Conservation (phyloP, 2,797 vertebrate species). For the Hydrocynus forskahlii region DNA sequence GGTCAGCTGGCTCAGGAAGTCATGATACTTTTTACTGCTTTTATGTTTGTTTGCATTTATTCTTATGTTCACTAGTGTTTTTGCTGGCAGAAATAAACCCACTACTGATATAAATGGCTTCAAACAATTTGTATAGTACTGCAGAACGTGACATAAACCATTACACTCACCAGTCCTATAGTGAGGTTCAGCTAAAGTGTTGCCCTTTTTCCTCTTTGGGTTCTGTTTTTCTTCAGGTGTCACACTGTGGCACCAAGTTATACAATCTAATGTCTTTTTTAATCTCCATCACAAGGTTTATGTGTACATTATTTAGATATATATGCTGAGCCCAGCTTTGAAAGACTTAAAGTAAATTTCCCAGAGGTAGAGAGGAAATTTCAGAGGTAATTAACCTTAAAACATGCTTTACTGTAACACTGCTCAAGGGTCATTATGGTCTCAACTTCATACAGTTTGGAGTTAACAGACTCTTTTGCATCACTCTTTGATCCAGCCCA, state of each 20-base stretch:
- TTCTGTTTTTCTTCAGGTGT: not conserved
- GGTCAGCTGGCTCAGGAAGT: too few relatives aligned
- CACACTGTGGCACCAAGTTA: not conserved
- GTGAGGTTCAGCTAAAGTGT: too few relatives aligned
- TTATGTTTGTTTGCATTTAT: too few relatives aligned
- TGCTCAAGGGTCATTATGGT: slow-evolving; percentile 30
- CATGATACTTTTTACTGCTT: too few relatives aligned
- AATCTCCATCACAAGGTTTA: not conserved
- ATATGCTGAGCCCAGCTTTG: not conserved
- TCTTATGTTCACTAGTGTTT: too few relatives aligned
- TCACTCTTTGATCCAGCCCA: not conserved
- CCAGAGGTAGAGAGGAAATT: slow-evolving; percentile 38
- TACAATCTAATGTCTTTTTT: not conserved
- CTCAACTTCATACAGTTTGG: slow-evolving; percentile 1
- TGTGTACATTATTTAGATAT: not conserved
- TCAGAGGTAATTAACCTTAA: slow-evolving; percentile 63
- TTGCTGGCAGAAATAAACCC: too few relatives aligned
- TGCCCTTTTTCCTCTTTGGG: too few relatives aligned
- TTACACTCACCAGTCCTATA: too few relatives aligned
- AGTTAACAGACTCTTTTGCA: slow-evolving; percentile 26
- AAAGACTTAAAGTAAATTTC: slow-evolving; percentile 41
- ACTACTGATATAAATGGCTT: too few relatives aligned
- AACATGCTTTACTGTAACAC: slow-evolving; percentile 58
- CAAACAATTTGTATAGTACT: too few relatives aligned
- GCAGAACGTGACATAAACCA: too few relatives aligned